Percentiles rank a stretch among this genome's conserved stretches.
Conservation (phyloP, 2,797 vertebrate genomes). For the Onychomys torridus region DNA sequence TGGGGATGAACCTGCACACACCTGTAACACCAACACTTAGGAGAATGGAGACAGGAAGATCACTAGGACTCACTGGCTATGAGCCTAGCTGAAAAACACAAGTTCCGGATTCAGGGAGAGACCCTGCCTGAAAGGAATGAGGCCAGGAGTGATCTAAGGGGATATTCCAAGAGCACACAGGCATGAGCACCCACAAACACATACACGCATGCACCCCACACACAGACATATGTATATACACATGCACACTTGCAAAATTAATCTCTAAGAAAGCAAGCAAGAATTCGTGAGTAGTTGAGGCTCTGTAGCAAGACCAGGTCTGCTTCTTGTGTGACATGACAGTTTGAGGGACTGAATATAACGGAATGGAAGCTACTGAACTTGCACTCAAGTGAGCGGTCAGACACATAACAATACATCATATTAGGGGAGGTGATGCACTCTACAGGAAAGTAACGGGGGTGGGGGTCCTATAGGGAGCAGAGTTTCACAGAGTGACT, state of each 20-base stretch:
- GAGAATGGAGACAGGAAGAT: not conserved
- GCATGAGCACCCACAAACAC: too few species aligned
- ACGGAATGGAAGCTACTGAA: not conserved
- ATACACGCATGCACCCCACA: too few species aligned
- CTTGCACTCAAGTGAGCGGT: not conserved
- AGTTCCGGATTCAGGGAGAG: not conserved
- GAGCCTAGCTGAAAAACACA: not conserved
- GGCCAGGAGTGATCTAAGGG: not conserved
- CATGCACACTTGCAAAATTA: not conserved
- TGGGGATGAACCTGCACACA: not conserved
- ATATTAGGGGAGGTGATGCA: not conserved
- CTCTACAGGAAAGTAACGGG: not conserved
- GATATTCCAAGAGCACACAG: too few species aligned
- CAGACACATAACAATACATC: not conserved
- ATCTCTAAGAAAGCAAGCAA: not conserved
- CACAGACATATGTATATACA: not conserved
- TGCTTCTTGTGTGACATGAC: not conserved
- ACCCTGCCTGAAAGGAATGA: not conserved
- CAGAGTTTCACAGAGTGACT: not conserved
- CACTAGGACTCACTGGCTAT: not conserved
- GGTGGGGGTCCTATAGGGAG: not conserved
- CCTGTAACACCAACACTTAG: not conserved
- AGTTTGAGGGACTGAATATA: not conserved
- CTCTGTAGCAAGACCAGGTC: too few species aligned
- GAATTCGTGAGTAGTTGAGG: not conserved